Base-by-base conservation (phyloP, 1,140 invertebrate genomes). In the Oscheius sp. region DNA sequence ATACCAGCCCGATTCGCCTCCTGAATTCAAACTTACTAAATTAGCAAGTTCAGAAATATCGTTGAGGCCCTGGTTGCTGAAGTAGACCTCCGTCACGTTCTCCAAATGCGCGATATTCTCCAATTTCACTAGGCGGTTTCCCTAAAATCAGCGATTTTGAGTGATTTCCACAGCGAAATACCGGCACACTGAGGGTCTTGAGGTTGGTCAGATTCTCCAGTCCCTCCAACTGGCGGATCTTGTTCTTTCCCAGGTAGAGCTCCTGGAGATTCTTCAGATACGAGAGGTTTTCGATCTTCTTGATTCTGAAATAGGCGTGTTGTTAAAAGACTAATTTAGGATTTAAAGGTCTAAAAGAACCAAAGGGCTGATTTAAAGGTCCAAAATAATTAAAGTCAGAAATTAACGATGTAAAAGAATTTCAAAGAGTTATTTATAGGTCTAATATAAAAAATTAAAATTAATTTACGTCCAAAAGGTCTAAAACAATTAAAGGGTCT, bases 41-140 rank as follows among this genome's bases (percentile, higher is more conserved):
- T 1, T 29, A 18, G 52, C 36, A 7, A 68, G 23, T 3, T 32
- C 67, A 61, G 52, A 23, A 28, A 71, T 71, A 35, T 71, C 59
- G n/a, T 59, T n/a, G 23, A 74, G 64, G 18, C 72, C 72, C 36
- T 74, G 72, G 55, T 86, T 77, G 77, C 85, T 85, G 20, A 86
- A 64, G 74, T 87, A 86, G 1, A 87, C 71, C 71, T 86, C 82
- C 29, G 85, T 83, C 38, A 87, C 85, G 79, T 90, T 90, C 18
- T 87, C 86, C 29, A 95, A 84, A 20, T 88, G 89, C 31, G 92
- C 89, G 4, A 95, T 84, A 86, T 95, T 93, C 84, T 92, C 91
- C 76, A 96, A 93, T 83, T 89, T 90, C 88, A 91, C 86, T 73
- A 87, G 86, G 61, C 78, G 61, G 58, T 79, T 79, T 63, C 49